Conservation (phyloP, 2,888 invertebrate genomes). For the Phengaris alcon region DNA sequence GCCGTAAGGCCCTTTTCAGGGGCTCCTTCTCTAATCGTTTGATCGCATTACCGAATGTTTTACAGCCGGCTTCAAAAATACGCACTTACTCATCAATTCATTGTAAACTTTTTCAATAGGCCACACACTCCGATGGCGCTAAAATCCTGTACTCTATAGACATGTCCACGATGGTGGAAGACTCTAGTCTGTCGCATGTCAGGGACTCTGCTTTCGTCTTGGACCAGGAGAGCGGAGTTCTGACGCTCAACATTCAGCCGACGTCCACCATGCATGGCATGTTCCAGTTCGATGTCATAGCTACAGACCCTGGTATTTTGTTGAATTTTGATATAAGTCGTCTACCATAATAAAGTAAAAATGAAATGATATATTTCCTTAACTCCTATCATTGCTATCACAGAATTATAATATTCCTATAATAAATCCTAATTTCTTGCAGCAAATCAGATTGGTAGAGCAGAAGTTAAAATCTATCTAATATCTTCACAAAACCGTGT, state of each 20-base stretch:
- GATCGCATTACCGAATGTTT: too few species aligned
- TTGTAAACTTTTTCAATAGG: constrained; percentile 55
- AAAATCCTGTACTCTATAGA: constrained; percentile 64
- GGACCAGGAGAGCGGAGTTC: constrained; percentile 60
- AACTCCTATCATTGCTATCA: too few species aligned
- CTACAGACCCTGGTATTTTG: constrained; percentile 70
- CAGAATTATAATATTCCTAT: too few species aligned
- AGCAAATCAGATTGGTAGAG: constrained; percentile 62
- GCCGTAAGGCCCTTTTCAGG: too few species aligned
- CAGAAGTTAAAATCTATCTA: constrained; percentile 78
- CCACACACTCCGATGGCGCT: constrained; percentile 76
- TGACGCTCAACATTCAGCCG: constrained; percentile 74
- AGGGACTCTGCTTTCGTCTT: constrained; percentile 62
- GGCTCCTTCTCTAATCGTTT: too few species aligned
- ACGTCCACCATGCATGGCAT: constrained; percentile 79
- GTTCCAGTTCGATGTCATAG: constrained; percentile 78
- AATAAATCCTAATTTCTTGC: constrained; percentile 35
- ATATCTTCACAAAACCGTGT: constrained; percentile 79
- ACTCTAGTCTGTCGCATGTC: constrained; percentile 62
- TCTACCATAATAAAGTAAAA: neutral
- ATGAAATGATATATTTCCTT: too few species aligned
- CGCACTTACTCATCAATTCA: too few species aligned
- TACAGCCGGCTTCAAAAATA: too few species aligned
- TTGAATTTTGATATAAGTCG: neutral
- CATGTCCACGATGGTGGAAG: constrained; percentile 56